Base-by-base conservation (phyloP, 2,888 invertebrate genomes). In the Melanotus villosus region DNA sequence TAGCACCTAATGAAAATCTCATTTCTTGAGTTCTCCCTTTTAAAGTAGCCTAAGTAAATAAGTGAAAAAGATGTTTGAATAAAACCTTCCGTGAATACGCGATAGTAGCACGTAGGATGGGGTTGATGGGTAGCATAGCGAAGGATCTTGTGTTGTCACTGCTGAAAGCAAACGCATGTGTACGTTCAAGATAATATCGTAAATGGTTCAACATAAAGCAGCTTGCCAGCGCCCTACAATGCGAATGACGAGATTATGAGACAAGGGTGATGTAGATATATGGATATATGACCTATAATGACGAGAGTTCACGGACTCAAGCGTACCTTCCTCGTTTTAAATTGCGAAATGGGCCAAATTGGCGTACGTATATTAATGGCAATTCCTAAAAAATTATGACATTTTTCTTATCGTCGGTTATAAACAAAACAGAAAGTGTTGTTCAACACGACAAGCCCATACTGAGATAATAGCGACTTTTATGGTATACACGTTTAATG, bases 151-250 rank as follows among this genome's bases (percentile, higher is more conserved):
- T 60, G 23, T 47, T 60, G 34, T 47, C 45, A 45, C 19, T 60
- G 38, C 45, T 45, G 47, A 47, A 60, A 60, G 59, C 30, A 60
- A 60, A 30, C 59, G 38, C 59, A 34, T 47, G 59, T 60, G 59
- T 60, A 60, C 34, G 30, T 41, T 45, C 21, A 26, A 43, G 59
- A 45, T 45, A 43, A 45, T 45, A 60, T 60, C 45, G 45, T 60
- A 45, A 60, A 60, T 34, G 41, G 47, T 30, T 32, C 59, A 45
- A 45, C 43, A 60, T 47, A 45, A 43, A 60, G 45, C 14, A 60
- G 34, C 32, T 52, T 52, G 30, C 32, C 52, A 32, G 14, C 18
- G 18, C 32, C 30, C n/a, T 4, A 52, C 18, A 52, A 9, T 16
- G 32, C 14, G 52, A 23, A 16, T 52, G 52, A 52, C 52, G 32